Percentiles rank a stretch among this genome's conserved stretches.
Evolutionary conservation across 2,888 invertebrate species (phyloP).

Genomic region (Zygaena filipendulae): DNA sequence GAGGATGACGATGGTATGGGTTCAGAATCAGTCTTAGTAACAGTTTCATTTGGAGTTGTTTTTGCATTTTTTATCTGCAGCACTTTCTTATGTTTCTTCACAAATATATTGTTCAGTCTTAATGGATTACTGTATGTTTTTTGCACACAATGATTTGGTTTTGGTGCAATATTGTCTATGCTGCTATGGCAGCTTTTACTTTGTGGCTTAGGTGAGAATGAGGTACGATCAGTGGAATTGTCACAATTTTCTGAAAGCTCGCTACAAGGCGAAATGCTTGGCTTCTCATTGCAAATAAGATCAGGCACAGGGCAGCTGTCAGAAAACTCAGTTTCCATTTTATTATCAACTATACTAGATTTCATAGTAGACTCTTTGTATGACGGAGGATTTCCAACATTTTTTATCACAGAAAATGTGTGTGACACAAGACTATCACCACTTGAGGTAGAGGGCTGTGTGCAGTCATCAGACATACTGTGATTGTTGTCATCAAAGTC

Average conservation of each 20-base stretch:
- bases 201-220: slow-evolving; percentile 33
- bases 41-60: slow-evolving; percentile 15
- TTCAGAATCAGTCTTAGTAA: slow-evolving; percentile 22
- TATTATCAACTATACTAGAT: slow-evolving; percentile 31
- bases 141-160: slow-evolving; percentile 21
- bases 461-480: slow-evolving; percentile 26
- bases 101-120: slow-evolving; percentile 51
- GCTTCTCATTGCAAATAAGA: slow-evolving; percentile 62
- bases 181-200: too few species aligned
- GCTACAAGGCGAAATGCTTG: slow-evolving; percentile 61
- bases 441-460: slow-evolving; percentile 32
- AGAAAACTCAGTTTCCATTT: slow-evolving; percentile 47
- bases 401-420: slow-evolving; percentile 57
- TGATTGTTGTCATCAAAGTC: slow-evolving; percentile 53
- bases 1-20: slow-evolving; percentile 36
- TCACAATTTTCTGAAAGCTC: slow-evolving; percentile 56
- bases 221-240: slow-evolving; percentile 40
- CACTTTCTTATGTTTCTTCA: slow-evolving; percentile 55
- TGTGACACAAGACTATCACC: slow-evolving; percentile 34
- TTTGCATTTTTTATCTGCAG: slow-evolving; percentile 55
- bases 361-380: slow-evolving; percentile 36
- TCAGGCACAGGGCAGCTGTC: slow-evolving; percentile 60
- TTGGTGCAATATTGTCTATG: too few species aligned
- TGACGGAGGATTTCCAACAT: slow-evolving; percentile 43
- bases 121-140: slow-evolving; percentile 33